phyloP scores from a whole-genome alignment of 2,797 vertebrate genomes.

The Gallinago solitaria region DNA sequence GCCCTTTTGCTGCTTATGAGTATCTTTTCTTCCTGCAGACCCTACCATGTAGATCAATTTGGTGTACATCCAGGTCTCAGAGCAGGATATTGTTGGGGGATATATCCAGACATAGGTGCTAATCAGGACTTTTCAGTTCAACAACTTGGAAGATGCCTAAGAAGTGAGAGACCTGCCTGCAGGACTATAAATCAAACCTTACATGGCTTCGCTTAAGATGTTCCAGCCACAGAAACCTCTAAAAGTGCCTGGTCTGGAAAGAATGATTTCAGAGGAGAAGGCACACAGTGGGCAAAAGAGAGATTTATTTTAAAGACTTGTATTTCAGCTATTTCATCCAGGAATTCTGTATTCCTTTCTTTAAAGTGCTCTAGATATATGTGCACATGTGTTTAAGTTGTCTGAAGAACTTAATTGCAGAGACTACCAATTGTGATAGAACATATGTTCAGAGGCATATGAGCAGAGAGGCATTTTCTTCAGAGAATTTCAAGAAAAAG shows the following conservation, averaged over 20 bases:
- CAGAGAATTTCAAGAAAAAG: background rate
- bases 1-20: background rate
- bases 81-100: background rate
- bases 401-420: background rate
- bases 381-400: background rate
- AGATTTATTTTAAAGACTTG: background rate
- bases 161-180: background rate
- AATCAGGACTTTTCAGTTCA: background rate
- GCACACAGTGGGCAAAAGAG: rapidly evolving
- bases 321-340: background rate
- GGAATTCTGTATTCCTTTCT: background rate
- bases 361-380: background rate
- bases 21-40: background rate
- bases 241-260: background rate
- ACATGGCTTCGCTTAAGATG: background rate
- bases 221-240: background rate
- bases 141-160: background rate
- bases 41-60: rapidly evolving
- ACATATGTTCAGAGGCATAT: too few relatives aligned
- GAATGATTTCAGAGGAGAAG: background rate
- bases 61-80: background rate
- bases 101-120: background rate
- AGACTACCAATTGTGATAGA: background rate
- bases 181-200: background rate
- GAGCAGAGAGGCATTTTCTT: background rate